Conservation (phyloP, 2,113 vertebrate species). For the Formicarius rufipectus region DNA sequence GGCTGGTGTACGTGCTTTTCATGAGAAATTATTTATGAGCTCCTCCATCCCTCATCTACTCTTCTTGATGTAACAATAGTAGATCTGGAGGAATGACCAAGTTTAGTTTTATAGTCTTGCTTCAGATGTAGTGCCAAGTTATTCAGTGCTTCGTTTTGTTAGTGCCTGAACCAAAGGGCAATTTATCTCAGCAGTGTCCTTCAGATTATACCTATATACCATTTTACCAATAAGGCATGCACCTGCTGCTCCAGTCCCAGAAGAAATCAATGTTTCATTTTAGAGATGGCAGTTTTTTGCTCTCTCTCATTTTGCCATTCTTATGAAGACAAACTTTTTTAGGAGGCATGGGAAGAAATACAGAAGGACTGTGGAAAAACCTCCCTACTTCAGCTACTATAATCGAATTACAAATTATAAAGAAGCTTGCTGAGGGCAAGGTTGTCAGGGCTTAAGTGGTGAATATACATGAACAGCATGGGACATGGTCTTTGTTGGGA, state of each 20-base stretch:
- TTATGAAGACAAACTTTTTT: background rate
- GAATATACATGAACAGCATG: background rate
- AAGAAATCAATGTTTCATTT: conserved; percentile 48
- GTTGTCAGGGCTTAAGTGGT: background rate
- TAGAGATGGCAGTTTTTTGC: background rate
- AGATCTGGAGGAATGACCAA: conserved; percentile 63
- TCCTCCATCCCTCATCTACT: conserved; percentile 36
- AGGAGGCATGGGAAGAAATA: background rate
- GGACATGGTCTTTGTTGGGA: background rate
- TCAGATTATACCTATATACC: conserved; percentile 50
- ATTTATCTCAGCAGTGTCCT: conserved; percentile 53
- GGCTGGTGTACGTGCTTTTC: conserved; percentile 55
- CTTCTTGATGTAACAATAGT: conserved; percentile 51
- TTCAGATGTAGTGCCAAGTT: conserved; percentile 53
- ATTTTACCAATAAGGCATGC: conserved; percentile 23
- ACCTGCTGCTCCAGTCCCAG: conserved; percentile 16
- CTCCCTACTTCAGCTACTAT: background rate
- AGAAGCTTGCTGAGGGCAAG: background rate
- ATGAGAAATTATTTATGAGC: conserved; percentile 64
- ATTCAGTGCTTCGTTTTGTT: conserved; percentile 56
- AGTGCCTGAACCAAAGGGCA: conserved; percentile 57
- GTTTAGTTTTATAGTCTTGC: conserved; percentile 62
- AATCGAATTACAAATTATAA: background rate
- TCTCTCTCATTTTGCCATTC: background rate
- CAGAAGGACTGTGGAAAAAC: background rate